Base-by-base conservation (phyloP, 2,888 invertebrate genomes). In the Lymantria monacha region DNA sequence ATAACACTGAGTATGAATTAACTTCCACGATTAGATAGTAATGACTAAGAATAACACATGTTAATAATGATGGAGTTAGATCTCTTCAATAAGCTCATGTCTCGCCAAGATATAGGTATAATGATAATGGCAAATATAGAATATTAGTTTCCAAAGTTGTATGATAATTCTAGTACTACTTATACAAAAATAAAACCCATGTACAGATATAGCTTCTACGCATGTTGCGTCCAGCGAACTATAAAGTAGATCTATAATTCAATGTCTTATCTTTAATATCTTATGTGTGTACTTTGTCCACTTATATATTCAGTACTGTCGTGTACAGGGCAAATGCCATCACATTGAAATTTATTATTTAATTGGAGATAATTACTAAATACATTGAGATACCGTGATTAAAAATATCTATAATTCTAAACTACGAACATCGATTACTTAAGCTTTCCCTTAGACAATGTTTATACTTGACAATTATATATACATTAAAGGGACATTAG, bases 181-280 rank as follows among this genome's bases (percentile, higher is more conserved):
- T 52, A 55, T 69, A 68, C 53, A 64, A 69, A 64, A 65, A 67
- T 61, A 65, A 67, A 54, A 62, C 51, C 49, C 49, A 59, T 59
- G 55, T 54, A 57, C 22, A 22, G 22, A 22, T 22, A 22, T 22
- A 22, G 22, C 22, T 53, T 48, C 51, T 40, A 57, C 45, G 49
- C 58, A 51, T 50, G 54, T 52, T 50, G 53, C 57, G 46, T 61
- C 53, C 51, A 57, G 53, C 50, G 57, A 66, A 62, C 62, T 69
- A 70, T 65, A 73, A 71, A 71, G 71, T 72, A 66, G 66, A 71
- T 66, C 61, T 64, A 53, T 50, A 43, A 53, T 54, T 43, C 56
- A 50, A 49, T 62, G 59, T 53, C 66, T 70, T 63, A 69, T 50
- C 61, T 60, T 51, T 59, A 63, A 51, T 61, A 63, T 54, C 65